Percentiles rank a stretch among this genome's conserved stretches.
Evolutionary conservation across 2,888 invertebrate species (phyloP).

Genomic region (Branchipolynoe longqiensis): DNA sequence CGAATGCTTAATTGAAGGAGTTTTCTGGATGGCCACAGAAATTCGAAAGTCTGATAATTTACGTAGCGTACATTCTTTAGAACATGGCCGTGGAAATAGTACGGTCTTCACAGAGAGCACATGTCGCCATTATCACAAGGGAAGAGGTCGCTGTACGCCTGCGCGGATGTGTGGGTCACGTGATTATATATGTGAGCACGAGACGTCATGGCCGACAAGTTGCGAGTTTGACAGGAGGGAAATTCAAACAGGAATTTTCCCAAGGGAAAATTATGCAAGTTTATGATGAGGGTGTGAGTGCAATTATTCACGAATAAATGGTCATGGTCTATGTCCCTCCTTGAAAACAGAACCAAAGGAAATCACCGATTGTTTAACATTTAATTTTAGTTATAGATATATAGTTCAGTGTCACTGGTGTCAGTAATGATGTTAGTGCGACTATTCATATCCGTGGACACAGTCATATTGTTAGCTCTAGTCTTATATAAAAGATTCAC

Average conservation of each 20-base stretch:
- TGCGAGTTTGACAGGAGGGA: background rate
- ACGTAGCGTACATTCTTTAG: constrained; percentile 61
- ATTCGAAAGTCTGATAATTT: constrained; percentile 56
- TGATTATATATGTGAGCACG: constrained; percentile 37
- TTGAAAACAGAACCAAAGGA: no score
- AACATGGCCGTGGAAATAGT: constrained; percentile 70
- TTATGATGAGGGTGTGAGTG: no score
- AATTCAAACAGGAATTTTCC: constrained; percentile 16
- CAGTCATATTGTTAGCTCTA: no score
- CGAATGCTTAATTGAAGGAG: background rate
- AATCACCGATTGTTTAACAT: no score
- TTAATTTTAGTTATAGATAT: no score
- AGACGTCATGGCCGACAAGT: constrained; percentile 7
- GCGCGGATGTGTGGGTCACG: constrained; percentile 66
- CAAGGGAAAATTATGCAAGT: no score
- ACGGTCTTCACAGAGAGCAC: constrained; percentile 71
- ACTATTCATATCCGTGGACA: no score
- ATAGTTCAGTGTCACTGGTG: no score
- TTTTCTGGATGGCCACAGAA: constrained; percentile 17
- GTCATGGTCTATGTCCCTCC: no score
- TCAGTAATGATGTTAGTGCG: no score
- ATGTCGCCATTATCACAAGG: constrained; percentile 78
- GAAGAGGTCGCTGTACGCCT: constrained; percentile 71
- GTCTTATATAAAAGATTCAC: no score
- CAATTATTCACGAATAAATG: no score